phyloP scores from a whole-genome alignment of 37 sponge, comb jelly and placozoan species.

The Chondrosia reniformis region DNA sequence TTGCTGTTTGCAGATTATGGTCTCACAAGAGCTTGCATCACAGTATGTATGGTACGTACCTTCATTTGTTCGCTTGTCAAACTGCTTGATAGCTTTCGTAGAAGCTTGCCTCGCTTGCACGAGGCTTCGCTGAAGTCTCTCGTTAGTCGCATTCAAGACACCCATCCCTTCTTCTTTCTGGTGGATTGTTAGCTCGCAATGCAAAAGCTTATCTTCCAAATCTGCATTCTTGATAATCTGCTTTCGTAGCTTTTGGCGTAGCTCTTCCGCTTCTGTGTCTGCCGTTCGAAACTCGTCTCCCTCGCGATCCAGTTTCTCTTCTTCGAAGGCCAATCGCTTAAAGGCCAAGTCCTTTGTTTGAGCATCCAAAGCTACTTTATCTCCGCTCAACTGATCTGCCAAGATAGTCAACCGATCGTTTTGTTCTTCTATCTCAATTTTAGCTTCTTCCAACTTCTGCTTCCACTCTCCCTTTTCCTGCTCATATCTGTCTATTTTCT shows the following conservation, averaged over 20 bases:
- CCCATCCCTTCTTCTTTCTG: constrained; percentile 52
- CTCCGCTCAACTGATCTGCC: constrained; percentile 64
- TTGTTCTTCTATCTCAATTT: constrained; percentile 63
- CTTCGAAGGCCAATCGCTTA: constrained; percentile 75
- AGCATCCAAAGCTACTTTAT: constrained; percentile 59
- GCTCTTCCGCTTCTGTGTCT: constrained; percentile 64
- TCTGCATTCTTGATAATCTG: constrained; percentile 62
- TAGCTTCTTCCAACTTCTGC: constrained; percentile 54
- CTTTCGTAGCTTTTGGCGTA: constrained; percentile 50
- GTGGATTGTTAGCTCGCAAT: constrained; percentile 53
- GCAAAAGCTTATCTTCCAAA: constrained; percentile 59
- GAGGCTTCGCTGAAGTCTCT: constrained; percentile 50
- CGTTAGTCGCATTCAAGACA: constrained; percentile 28
- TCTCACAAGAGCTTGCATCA: not conserved
- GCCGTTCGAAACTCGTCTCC: constrained; percentile 2
- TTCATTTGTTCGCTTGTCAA: constrained; percentile 72
- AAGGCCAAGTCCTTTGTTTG: constrained; percentile 59
- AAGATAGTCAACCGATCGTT: constrained; percentile 69
- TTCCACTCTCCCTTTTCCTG: constrained; percentile 58
- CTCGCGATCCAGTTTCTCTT: constrained; percentile 55
- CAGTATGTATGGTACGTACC: constrained; percentile 18
- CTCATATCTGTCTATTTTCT: constrained; percentile 20
- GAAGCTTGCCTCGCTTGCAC: constrained; percentile 44
- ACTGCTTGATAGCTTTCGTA: constrained; percentile 59
- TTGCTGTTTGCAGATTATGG: constrained; percentile 27